These are phyloP conservation scores for Drosophila lacicola DNA, from an alignment of 2,888 invertebrate genomes.

Conservation along the genomic window DNA sequence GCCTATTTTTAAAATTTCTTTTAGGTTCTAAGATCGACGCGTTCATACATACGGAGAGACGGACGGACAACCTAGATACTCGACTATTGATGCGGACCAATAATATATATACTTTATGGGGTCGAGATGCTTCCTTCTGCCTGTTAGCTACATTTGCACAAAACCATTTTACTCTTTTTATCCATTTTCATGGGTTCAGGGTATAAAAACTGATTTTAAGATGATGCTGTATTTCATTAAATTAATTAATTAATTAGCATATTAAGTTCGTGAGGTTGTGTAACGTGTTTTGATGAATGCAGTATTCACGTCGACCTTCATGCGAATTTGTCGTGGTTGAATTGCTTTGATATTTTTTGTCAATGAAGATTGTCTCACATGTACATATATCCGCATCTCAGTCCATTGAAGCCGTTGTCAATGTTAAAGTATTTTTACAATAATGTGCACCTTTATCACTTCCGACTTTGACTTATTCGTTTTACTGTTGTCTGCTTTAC, in stretches of 20 bases:
- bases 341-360: conserved; percentile 26
- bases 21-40: too few relatives aligned
- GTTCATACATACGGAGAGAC: too few relatives aligned
- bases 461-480: conserved; percentile 18
- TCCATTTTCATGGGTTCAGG: not conserved
- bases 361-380: conserved; percentile 16
- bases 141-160: not conserved
- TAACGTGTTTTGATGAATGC: conserved; percentile 39
- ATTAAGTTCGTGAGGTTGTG: conserved; percentile 38
- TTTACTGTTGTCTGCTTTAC: conserved; percentile 6
- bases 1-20: too few relatives aligned
- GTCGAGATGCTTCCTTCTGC: not conserved
- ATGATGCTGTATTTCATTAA: conserved; percentile 51
- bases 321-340: conserved; percentile 47
- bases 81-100: too few relatives aligned
- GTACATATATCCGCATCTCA: conserved; percentile 1
- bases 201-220: not conserved
- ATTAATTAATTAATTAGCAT: conserved; percentile 58
- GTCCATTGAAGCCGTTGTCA: conserved; percentile 69
- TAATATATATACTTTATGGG: too few relatives aligned
- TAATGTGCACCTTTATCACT: conserved; percentile 4
- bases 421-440: conserved; percentile 47
- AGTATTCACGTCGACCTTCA: conserved; percentile 67
- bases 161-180: not conserved
- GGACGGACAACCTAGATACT: too few relatives aligned